A percentile compares a stretch with the other conserved stretches of the same genome.
phyloP scores from a whole-genome alignment of 1,140 invertebrate genomes.

The Drosophila murphyi region DNA sequence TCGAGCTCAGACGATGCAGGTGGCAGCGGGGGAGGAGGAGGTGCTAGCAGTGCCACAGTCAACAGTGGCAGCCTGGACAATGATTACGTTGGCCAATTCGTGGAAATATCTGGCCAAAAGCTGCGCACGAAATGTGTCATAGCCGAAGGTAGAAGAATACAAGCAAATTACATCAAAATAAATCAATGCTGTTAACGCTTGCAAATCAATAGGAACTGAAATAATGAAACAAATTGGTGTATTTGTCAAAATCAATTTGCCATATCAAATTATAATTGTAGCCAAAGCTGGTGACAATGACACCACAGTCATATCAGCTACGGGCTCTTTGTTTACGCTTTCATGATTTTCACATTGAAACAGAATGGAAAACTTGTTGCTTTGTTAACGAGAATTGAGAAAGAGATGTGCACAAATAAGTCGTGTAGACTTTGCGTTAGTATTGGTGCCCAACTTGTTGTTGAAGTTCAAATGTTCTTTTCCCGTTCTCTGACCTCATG shows the following conservation, averaged over 20 bases:
- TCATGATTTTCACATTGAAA: conserved; percentile 52
- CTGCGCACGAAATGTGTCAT: conserved; percentile 95
- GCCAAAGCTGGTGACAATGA: neutral
- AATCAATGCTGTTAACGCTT: neutral
- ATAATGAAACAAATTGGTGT: conserved; percentile 6
- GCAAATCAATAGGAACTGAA: conserved; percentile 67
- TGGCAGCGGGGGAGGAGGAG: conserved; percentile 46
- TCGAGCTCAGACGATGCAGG: conserved; percentile 66
- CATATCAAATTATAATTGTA: conserved; percentile 1
- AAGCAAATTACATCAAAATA: conserved; percentile 5
- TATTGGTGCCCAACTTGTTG: conserved; percentile 27
- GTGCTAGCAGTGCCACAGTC: conserved; percentile 59
- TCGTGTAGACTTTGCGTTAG: conserved; percentile 33
- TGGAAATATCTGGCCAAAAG: conserved; percentile 95
- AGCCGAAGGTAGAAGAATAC: conserved; percentile 91
- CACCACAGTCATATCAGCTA: conserved; percentile 1
- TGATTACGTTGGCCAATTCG: conserved; percentile 95
- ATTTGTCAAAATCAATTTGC: conserved; percentile 1
- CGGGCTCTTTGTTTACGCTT: conserved; percentile 59
- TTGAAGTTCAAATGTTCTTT: conserved; percentile 27
- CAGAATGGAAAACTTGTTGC: conserved; percentile 54
- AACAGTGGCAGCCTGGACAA: conserved; percentile 87
- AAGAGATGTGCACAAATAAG: conserved; percentile 20
- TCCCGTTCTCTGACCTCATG: conserved; percentile 51
- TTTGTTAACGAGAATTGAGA: conserved; percentile 32